phyloP scores from a whole-genome alignment of 1,140 invertebrate genomes.

The Diuraphis noxia region DNA sequence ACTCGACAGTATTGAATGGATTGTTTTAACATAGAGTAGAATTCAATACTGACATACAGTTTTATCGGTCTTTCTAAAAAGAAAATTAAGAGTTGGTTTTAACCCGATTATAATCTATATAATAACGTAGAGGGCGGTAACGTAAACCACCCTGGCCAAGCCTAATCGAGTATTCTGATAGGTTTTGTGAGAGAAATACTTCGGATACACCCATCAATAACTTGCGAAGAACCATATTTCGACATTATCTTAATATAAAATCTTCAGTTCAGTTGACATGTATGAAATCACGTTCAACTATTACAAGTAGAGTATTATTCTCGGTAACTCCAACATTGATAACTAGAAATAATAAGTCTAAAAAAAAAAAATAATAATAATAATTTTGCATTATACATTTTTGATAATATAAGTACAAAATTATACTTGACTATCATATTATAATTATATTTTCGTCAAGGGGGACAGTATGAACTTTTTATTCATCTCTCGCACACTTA shows the following conservation, averaged over 20 bases:
- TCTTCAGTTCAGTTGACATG: not conserved
- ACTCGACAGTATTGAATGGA: not conserved
- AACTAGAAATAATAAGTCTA: not conserved
- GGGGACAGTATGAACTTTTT: not conserved
- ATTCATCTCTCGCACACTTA: not conserved
- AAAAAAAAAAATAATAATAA: too few species aligned
- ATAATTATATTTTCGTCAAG: not conserved
- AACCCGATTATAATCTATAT: constrained; percentile 15
- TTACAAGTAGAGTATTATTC: not conserved
- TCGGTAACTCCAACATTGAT: not conserved
- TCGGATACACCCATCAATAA: not conserved
- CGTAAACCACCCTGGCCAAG: not conserved
- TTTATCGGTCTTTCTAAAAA: not conserved
- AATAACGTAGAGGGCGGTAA: not conserved
- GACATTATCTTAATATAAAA: constrained; percentile 8
- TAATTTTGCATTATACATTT: not conserved
- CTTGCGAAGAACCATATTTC: not conserved
- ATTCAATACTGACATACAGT: not conserved
- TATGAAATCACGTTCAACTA: not conserved
- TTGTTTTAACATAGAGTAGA: not conserved
- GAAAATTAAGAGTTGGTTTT: not conserved
- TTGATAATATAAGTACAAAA: not conserved
- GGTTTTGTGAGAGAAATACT: constrained; percentile 20
- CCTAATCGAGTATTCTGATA: not conserved
- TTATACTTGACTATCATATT: not conserved